A percentile compares a stretch with the other conserved stretches of the same genome.
These are phyloP conservation scores for Menura novaehollandiae DNA, from an alignment of 2,113 vertebrate genomes.

Conservation along the genomic window DNA sequence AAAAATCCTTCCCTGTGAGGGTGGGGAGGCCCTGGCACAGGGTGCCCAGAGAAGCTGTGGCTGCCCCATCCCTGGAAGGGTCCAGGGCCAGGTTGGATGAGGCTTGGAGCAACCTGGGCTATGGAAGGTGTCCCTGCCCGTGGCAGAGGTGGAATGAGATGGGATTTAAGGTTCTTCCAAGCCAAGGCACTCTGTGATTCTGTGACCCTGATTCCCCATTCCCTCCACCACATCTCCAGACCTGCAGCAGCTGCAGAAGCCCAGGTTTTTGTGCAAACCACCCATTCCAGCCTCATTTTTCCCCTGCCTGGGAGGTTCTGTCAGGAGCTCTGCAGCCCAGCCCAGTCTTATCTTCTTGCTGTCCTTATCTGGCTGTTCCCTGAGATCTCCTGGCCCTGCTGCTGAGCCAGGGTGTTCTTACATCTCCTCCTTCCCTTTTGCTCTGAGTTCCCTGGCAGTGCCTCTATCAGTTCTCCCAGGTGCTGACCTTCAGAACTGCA, in stretches of 20 bases:
- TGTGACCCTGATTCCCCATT: accelerated
- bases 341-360: not conserved
- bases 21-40: not conserved
- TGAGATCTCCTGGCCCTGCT: not conserved
- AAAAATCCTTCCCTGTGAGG: not conserved
- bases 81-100: not conserved
- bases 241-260: not conserved
- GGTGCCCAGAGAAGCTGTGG: not conserved
- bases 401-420: not conserved
- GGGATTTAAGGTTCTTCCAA: not conserved
- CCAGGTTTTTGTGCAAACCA: not conserved
- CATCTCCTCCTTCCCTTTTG: not conserved
- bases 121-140: not conserved
- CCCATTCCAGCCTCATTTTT: not conserved
- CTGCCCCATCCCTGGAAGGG: not conserved
- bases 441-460: not conserved
- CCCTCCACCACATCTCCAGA: not conserved
- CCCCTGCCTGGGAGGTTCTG: not conserved
- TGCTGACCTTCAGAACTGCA: not conserved
- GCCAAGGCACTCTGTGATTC: not conserved
- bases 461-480: not conserved
- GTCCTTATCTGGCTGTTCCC: not conserved
- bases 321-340: not conserved
- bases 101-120: not conserved
- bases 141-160: not conserved